These are phyloP conservation scores for Temnothorax longispinosus DNA, from an alignment of 1,140 invertebrate species.

Conservation along the genomic window DNA sequence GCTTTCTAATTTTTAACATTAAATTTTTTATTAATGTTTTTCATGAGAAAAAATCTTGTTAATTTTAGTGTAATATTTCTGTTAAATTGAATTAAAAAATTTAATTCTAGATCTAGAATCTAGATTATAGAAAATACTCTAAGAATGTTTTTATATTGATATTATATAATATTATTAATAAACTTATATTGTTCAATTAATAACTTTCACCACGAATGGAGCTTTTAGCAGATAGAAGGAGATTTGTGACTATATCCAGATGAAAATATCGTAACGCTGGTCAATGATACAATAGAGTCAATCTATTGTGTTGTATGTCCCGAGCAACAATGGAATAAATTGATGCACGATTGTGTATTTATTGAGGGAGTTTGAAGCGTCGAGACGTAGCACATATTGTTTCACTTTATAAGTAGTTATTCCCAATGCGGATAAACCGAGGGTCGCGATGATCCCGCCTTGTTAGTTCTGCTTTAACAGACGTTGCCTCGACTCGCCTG, in stretches of 20 bases:
- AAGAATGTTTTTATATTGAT: not conserved
- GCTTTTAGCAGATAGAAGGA: conserved; percentile 1
- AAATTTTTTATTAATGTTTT: not conserved
- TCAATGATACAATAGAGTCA: conserved; percentile 39
- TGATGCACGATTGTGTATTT: conserved; percentile 43
- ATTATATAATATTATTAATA: not conserved
- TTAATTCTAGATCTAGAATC: not conserved
- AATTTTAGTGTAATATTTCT: not conserved
- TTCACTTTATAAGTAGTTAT: conserved; percentile 62
- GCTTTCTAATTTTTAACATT: not conserved
- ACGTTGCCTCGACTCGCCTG: conserved; percentile 31
- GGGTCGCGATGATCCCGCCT: conserved; percentile 16
- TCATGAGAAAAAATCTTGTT: not conserved
- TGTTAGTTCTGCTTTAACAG: conserved; percentile 59
- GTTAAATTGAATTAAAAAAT: not conserved
- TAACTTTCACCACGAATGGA: conserved; percentile 3
- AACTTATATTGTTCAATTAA: not conserved
- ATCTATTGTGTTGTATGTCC: conserved; percentile 25
- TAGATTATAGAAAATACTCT: not conserved
- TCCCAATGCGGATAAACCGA: conserved; percentile 42
- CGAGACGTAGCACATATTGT: conserved; percentile 17
- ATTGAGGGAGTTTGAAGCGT: conserved; percentile 46
- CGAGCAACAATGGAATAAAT: conserved; percentile 30
- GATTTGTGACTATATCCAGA: conserved; percentile 11
- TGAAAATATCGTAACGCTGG: conserved; percentile 17